Percentiles rank a stretch among this genome's conserved stretches.
phyloP scores from a whole-genome alignment of 2,797 vertebrate genomes.

The Hippocampus kuda region DNA sequence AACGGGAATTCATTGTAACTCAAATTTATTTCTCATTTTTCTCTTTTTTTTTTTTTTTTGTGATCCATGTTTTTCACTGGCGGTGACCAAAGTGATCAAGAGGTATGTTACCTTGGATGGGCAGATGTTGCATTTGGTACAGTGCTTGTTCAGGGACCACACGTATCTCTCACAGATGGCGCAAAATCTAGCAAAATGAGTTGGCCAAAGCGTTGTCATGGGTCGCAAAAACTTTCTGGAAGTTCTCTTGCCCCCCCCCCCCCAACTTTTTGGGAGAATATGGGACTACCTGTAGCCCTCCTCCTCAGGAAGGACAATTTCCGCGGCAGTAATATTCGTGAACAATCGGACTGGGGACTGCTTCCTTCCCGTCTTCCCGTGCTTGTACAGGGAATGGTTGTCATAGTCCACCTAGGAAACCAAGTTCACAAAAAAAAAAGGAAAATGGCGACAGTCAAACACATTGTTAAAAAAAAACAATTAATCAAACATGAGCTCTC shows the following conservation, averaged over 20 bases:
- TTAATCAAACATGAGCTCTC: too few species aligned
- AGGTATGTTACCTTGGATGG: slow-evolving; percentile 79
- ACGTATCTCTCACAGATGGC: slow-evolving; percentile 74
- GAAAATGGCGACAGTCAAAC: not conserved
- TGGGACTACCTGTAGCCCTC: slow-evolving; percentile 84
- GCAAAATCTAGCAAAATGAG: slow-evolving; percentile 71
- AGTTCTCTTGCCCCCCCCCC: not conserved
- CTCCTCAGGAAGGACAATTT: slow-evolving; percentile 73
- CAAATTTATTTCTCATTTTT: too few species aligned
- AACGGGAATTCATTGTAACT: too few species aligned
- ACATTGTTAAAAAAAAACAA: too few species aligned
- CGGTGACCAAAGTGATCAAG: too few species aligned
- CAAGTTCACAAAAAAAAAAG: not conserved
- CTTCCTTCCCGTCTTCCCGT: slow-evolving; percentile 82
- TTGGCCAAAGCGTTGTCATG: not conserved
- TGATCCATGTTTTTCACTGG: too few species aligned
- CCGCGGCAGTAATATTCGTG: slow-evolving; percentile 74
- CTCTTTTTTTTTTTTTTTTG: not conserved
- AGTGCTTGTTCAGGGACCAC: slow-evolving; percentile 80
- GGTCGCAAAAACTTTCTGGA: not conserved
- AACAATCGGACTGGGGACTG: slow-evolving; percentile 92
- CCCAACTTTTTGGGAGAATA: not conserved
- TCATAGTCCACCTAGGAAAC: slow-evolving; percentile 85
- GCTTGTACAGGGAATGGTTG: slow-evolving; percentile 90
- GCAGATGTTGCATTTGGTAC: slow-evolving; percentile 75